Conservation (phyloP, 2,888 invertebrate species). For the Leucoma salicis region DNA sequence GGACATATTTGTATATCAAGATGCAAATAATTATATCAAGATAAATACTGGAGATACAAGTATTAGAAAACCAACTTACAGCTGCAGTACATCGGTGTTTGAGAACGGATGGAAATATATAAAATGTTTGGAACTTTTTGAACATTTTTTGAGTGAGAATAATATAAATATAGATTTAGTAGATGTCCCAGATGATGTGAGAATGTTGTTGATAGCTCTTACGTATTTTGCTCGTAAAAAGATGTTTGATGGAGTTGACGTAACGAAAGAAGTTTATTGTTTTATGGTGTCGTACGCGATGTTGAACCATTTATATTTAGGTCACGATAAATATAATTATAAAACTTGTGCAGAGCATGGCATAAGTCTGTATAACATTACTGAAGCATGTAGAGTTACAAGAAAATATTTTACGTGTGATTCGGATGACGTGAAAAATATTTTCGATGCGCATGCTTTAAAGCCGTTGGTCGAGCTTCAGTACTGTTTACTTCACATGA, state of each 20-base stretch:
- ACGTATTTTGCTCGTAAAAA: slow-evolving; percentile 40
- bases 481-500: slow-evolving; percentile 40
- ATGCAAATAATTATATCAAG: not conserved
- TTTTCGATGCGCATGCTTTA: slow-evolving; percentile 24
- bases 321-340: too few relatives aligned
- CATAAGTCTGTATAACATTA: slow-evolving; percentile 1
- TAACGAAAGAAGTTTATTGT: slow-evolving; percentile 29
- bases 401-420: slow-evolving; percentile 20
- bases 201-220: slow-evolving; percentile 39
- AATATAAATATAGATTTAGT: slow-evolving; percentile 23
- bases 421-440: slow-evolving; percentile 10
- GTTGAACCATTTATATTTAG: slow-evolving; percentile 16
- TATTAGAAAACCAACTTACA: slow-evolving; percentile 31
- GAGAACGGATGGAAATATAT: slow-evolving; percentile 44
- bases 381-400: not conserved
- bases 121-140: slow-evolving; percentile 16
- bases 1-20: slow-evolving; percentile 14
- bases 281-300: slow-evolving; percentile 40
- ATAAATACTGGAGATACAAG: not conserved
- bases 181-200: slow-evolving; percentile 30
- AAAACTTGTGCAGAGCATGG: too few relatives aligned
- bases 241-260: slow-evolving; percentile 5
- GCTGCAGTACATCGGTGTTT: slow-evolving; percentile 34
- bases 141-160: slow-evolving; percentile 19
- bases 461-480: slow-evolving; percentile 40